Evolutionary conservation across 2,113 vertebrate genomes (phyloP), one percentile per base, ranked within the genome.

Genomic region (Australoheros scitulus): DNA sequence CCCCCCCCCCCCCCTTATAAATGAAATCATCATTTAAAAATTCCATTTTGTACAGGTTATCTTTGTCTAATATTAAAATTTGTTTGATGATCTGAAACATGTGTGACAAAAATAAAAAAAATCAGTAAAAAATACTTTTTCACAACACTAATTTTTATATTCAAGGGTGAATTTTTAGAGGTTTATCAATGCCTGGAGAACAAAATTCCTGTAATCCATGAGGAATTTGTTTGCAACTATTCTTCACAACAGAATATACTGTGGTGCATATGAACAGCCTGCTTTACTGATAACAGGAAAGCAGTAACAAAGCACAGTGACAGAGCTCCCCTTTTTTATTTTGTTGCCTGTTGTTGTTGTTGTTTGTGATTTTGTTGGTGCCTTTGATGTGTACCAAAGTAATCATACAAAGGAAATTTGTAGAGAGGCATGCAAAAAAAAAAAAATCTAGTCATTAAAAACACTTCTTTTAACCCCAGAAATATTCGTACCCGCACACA

Each of bases 401-500:
- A 81, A 47, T 17, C 17, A 75, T 15, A 79, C 72, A 80, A 84
- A 82, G 1, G 61, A 58, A 60, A 72, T 32, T 52, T 72, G 79
- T 34, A 41, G 76, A 80, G 41, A 50, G 15, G 50, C 63, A 34
- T 13, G 58, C n/a, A 50, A 36, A 63, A 60, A 77, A 72, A 76
- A 58, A 76, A 75, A 76, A 75, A 79, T 50, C 15, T 3, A 57
- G n/a, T 81, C 41, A 76, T 86, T 87, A 72, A 81, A 85, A 82
- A 47, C 41, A 0, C 4, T 11, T 75, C 6, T 76, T 80, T 61
- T 52, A 87, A 29, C 76, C 43, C 34, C 14, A 34, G 26, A 75
- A 81, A 77, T 68, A 88, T 15, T 58, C 10, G 1, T 18, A 72
- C 14, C 10, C 38, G 58, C 7, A 34, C 14, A 9, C 50, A 43